Conservation (phyloP, 1,140 invertebrate genomes). For the Psilanteris sp. region DNA sequence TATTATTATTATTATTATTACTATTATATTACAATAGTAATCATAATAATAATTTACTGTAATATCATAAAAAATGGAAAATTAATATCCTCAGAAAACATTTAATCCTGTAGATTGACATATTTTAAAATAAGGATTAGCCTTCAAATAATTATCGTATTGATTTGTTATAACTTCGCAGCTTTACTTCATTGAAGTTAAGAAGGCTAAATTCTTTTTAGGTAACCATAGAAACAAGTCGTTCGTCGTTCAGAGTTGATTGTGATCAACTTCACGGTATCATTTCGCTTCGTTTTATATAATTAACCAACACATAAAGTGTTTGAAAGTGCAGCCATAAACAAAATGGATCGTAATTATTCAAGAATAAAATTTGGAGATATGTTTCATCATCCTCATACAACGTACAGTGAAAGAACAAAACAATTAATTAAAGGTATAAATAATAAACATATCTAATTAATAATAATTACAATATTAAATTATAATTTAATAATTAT, state of each 20-base stretch:
- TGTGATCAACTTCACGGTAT: slow-evolving; percentile 4
- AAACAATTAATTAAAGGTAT: slow-evolving; percentile 75
- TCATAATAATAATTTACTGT: too few species aligned
- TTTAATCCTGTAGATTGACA: too few species aligned
- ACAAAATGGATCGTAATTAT: slow-evolving; percentile 68
- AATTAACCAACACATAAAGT: background rate
- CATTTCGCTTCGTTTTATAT: background rate
- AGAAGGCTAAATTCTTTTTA: slow-evolving; percentile 52
- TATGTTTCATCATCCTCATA: slow-evolving; percentile 73
- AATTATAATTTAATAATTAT: background rate
- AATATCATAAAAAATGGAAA: too few species aligned
- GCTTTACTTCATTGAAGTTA: slow-evolving; percentile 68
- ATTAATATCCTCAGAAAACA: too few species aligned
- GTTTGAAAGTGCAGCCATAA: background rate
- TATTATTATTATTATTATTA: too few species aligned
- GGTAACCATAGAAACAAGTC: slow-evolving; percentile 72
- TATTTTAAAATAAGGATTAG: slow-evolving; percentile 11
- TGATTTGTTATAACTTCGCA: slow-evolving; percentile 10
- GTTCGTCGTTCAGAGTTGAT: too few species aligned
- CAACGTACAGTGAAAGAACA: slow-evolving; percentile 77
- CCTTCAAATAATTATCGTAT: slow-evolving; percentile 14
- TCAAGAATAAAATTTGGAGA: slow-evolving; percentile 71
- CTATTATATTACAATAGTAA: too few species aligned
- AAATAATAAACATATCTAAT: too few species aligned
- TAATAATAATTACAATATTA: background rate